phyloP scores from a whole-genome alignment of 2,888 invertebrate species.

The Rhodophaea formosa region DNA sequence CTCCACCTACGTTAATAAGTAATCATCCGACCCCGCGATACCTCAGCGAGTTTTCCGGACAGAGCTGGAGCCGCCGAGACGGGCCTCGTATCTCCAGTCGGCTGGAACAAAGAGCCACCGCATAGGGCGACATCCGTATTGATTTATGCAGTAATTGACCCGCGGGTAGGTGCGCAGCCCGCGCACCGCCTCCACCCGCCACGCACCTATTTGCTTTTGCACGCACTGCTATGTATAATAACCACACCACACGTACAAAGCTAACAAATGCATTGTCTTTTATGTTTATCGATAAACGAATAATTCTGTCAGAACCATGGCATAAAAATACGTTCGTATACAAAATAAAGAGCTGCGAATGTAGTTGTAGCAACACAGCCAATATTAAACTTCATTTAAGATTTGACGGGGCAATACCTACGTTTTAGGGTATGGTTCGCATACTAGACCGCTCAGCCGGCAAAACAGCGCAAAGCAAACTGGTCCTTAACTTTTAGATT shows the following conservation, averaged over 20 bases:
- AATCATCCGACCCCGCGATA: conserved; percentile 79
- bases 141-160: conserved; percentile 76
- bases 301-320: conserved; percentile 24
- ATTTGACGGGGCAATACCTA: conserved; percentile 45
- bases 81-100: conserved; percentile 71
- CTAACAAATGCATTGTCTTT: conserved; percentile 28
- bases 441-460: conserved; percentile 41
- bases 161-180: conserved; percentile 66
- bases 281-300: conserved; percentile 21
- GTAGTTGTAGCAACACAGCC: neutral
- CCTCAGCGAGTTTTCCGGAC: conserved; percentile 78
- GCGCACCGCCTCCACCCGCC: conserved; percentile 51
- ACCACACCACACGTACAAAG: conserved; percentile 26
- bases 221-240: conserved; percentile 41
- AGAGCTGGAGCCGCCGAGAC: conserved; percentile 72
- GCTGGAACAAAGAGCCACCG: conserved; percentile 73
- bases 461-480: conserved; percentile 43
- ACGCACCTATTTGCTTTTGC: conserved; percentile 57
- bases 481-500: conserved; percentile 35
- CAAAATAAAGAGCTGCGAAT: neutral
- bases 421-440: conserved; percentile 40
- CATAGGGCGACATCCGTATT: conserved; percentile 71
- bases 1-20: conserved; percentile 82
- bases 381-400: conserved; percentile 51
- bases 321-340: neutral